Percentiles rank a stretch among this genome's conserved stretches.
Evolutionary conservation across 2,113 vertebrate species (phyloP).

Genomic region (Fulica atra): DNA sequence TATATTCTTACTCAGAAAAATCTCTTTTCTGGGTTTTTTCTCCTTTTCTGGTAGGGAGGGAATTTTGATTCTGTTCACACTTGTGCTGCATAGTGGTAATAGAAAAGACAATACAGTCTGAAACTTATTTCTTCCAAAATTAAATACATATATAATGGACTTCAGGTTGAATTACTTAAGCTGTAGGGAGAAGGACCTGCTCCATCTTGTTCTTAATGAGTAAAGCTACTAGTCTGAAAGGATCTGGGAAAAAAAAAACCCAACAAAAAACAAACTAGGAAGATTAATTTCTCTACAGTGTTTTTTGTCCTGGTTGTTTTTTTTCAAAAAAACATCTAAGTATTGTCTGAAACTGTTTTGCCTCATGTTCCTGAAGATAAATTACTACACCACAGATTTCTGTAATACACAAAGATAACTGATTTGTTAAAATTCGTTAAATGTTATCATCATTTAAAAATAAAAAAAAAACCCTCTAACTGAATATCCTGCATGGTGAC

Average conservation of each 20-base stretch:
- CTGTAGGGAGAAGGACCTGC: not conserved
- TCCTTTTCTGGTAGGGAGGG: not conserved
- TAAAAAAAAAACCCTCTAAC: not conserved
- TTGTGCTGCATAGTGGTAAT: not conserved
- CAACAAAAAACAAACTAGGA: not conserved
- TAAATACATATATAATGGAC: not conserved
- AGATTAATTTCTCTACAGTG: not conserved
- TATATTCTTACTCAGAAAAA: not conserved
- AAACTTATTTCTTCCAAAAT: not conserved
- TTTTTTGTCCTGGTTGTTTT: not conserved
- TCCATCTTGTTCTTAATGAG: not conserved
- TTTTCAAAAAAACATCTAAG: conserved; percentile 8
- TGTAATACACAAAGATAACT: conserved; percentile 13
- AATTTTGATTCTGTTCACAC: not conserved
- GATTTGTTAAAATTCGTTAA: conserved; percentile 52
- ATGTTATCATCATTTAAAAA: conserved; percentile 48
- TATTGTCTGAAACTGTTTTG: conserved; percentile 42
- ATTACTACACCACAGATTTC: conserved; percentile 39
- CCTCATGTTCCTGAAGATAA: conserved; percentile 1
- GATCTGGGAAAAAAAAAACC: not conserved
- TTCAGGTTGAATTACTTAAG: not conserved
- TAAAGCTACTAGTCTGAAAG: not conserved
- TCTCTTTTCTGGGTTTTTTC: accelerated
- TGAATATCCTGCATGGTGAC: conserved; percentile 25
- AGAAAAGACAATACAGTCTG: not conserved